Conservation (phyloP, 2,797 vertebrate genomes). For the Notoglanidium macrostoma region DNA sequence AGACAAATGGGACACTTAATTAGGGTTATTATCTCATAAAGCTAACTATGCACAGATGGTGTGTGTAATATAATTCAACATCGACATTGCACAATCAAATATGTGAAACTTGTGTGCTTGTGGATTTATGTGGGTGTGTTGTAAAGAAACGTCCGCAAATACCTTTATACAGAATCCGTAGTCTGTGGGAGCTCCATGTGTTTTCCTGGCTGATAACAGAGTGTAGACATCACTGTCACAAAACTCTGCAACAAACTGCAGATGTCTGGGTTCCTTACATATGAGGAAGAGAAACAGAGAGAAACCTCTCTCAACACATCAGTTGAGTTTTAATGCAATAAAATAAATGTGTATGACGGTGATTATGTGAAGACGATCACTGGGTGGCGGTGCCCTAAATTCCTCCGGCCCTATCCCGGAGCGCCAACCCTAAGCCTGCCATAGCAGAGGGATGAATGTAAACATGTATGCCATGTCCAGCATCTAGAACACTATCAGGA, state of each 20-base stretch:
- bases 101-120: slow-evolving; percentile 14
- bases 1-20: slow-evolving; percentile 51
- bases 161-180: slow-evolving; percentile 97
- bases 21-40: slow-evolving; percentile 52
- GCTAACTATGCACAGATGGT: slow-evolving; percentile 21
- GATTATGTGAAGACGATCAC: slow-evolving; percentile 30
- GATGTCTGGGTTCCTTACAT: slow-evolving; percentile 90
- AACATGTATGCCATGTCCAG: slow-evolving; percentile 49
- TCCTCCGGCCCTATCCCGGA: slow-evolving; percentile 18
- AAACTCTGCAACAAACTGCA: slow-evolving; percentile 95
- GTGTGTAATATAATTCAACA: slow-evolving; percentile 28
- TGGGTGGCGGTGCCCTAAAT: slow-evolving; percentile 24
- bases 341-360: slow-evolving; percentile 14
- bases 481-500: slow-evolving; percentile 41
- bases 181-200: slow-evolving; percentile 86
- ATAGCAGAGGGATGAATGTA: slow-evolving; percentile 40
- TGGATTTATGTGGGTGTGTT: slow-evolving; percentile 39
- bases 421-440: slow-evolving; percentile 48
- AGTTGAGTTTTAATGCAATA: slow-evolving; percentile 4
- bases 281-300: slow-evolving; percentile 17
- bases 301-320: not conserved
- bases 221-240: slow-evolving; percentile 89
- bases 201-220: slow-evolving; percentile 85
- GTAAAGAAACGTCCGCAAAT: slow-evolving; percentile 53
- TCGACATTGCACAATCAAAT: slow-evolving; percentile 35